Percentiles rank a stretch among this genome's conserved stretches.
Evolutionary conservation across 1,140 invertebrate genomes (phyloP).

Genomic region (Neotoxoptera formosana): DNA sequence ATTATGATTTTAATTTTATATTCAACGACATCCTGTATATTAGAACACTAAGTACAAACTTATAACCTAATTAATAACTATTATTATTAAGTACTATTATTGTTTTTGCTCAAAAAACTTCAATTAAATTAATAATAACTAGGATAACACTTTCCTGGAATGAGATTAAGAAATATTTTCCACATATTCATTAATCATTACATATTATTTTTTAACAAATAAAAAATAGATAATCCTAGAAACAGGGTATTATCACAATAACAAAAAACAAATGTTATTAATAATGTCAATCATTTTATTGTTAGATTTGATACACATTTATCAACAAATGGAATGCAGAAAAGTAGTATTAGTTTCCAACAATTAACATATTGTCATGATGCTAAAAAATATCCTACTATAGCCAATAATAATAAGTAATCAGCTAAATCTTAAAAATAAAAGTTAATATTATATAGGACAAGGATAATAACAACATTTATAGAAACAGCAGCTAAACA

Average conservation of each 20-base stretch:
- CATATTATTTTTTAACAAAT: neutral
- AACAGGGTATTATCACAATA: neutral
- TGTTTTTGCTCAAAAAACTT: neutral
- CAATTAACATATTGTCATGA: slow-evolving; percentile 46
- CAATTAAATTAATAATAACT: neutral
- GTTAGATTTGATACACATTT: slow-evolving; percentile 47
- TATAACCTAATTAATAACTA: neutral
- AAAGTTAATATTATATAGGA: slow-evolving; percentile 7
- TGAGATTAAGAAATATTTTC: neutral
- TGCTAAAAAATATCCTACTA: slow-evolving; percentile 40
- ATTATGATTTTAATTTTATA: neutral
- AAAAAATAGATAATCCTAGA: neutral
- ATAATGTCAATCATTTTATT: slow-evolving; percentile 33
- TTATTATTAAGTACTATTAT: neutral
- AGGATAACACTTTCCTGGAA: neutral
- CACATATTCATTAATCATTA: neutral
- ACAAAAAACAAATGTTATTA: slow-evolving; percentile 30
- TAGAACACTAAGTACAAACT: neutral
- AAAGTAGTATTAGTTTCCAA: slow-evolving; percentile 38
- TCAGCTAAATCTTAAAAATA: slow-evolving; percentile 40
- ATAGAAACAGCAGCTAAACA: neutral
- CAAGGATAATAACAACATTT: slow-evolving; percentile 1
- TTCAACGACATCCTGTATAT: neutral
- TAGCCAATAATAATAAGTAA: neutral
- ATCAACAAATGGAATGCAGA: slow-evolving; percentile 56